Evolutionary conservation across 2,888 invertebrate genomes (phyloP).

Genomic region (Toxonevra muliebris): DNA sequence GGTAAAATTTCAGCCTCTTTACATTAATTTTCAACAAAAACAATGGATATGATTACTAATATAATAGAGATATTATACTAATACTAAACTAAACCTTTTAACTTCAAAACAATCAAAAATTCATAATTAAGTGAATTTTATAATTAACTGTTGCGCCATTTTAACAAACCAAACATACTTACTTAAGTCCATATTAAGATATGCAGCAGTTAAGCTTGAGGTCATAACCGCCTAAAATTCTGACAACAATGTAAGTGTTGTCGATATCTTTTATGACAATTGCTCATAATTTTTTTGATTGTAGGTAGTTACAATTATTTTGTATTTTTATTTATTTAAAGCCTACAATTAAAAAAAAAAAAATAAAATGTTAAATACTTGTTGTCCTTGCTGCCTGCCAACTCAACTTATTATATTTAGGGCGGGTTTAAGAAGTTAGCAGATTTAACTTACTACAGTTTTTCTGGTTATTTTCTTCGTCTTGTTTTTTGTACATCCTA

Average conservation of each 20-base stretch:
- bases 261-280: too few species aligned
- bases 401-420: not conserved
- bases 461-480: not conserved
- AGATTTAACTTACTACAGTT: not conserved
- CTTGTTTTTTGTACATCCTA: not conserved
- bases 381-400: not conserved
- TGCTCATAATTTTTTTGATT: too few species aligned
- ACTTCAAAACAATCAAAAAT: too few species aligned
- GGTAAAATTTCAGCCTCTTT: too few species aligned
- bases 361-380: not conserved
- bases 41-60: not conserved
- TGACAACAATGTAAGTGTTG: too few species aligned
- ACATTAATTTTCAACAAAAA: conserved; percentile 1
- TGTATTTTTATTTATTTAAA: too few species aligned
- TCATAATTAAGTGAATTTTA: not conserved
- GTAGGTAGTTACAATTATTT: too few species aligned
- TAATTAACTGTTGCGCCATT: not conserved
- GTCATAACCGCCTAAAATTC: too few species aligned
- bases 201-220: too few species aligned
- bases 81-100: not conserved
- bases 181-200: too few species aligned
- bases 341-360: too few species aligned
- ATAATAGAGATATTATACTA: not conserved
- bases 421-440: not conserved
- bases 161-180: too few species aligned